A percentile compares a stretch with the other conserved stretches of the same genome.
Conservation (phyloP, 2,113 vertebrate species). For the Nerophis ophidion region DNA sequence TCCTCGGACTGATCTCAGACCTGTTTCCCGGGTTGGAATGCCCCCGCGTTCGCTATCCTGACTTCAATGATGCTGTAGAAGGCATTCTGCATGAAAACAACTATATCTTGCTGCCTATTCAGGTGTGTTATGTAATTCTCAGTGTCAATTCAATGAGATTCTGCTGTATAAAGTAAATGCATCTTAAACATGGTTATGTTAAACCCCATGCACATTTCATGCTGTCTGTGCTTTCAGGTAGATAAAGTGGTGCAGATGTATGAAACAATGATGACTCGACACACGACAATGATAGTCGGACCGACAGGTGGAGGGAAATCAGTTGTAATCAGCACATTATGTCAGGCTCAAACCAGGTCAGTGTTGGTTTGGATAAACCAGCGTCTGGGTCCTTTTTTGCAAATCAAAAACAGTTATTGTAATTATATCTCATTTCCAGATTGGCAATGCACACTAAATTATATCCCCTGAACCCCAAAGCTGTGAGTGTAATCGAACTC, state of each 20-base stretch:
- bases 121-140: conserved; percentile 67
- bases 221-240: conserved; percentile 70
- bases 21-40: conserved; percentile 92
- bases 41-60: conserved; percentile 86
- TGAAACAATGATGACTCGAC: conserved; percentile 96
- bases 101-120: conserved; percentile 76
- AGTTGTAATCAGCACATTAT: conserved; percentile 88
- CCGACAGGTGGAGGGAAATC: conserved; percentile 96
- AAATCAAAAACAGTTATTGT: background rate
- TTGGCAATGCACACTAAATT: conserved; percentile 84
- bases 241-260: conserved; percentile 98
- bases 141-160: background rate
- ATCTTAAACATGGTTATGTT: background rate
- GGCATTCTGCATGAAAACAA: conserved; percentile 74
- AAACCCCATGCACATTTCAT: background rate
- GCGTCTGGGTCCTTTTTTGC: background rate
- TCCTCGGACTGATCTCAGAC: conserved; percentile 90
- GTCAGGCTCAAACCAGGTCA: conserved; percentile 91
- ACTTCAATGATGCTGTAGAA: conserved; percentile 87
- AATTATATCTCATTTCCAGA: conserved; percentile 57
- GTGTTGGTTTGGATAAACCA: conserved; percentile 6
- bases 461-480: conserved; percentile 89
- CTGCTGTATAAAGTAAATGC: background rate
- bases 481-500: conserved; percentile 89
- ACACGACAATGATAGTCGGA: conserved; percentile 95